A percentile compares a stretch with the other conserved stretches of the same genome.
phyloP scores from a whole-genome alignment of 2,113 vertebrate genomes.

The Plecotus auritus region DNA sequence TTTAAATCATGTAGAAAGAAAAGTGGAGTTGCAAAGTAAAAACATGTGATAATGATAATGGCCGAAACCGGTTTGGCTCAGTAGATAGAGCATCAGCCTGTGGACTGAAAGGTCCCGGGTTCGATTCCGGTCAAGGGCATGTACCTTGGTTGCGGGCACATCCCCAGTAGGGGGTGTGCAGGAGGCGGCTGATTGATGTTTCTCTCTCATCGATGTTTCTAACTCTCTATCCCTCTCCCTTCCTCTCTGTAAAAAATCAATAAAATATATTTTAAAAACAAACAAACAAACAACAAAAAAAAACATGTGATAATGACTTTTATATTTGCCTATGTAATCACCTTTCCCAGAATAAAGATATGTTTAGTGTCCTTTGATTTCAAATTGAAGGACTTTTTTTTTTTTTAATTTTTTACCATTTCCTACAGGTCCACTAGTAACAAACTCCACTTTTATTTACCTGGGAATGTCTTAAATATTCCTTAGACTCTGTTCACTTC shows the following conservation, averaged over 20 bases:
- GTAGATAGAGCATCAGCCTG: too few species aligned
- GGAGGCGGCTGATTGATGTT: too few species aligned
- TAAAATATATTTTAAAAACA: too few species aligned
- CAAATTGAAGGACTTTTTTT: not conserved
- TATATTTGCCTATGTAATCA: not conserved
- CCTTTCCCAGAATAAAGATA: not conserved
- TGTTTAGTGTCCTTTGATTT: not conserved
- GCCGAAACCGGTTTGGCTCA: too few species aligned
- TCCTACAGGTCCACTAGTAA: not conserved
- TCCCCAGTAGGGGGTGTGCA: too few species aligned
- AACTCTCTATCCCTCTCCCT: too few species aligned
- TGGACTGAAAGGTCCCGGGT: too few species aligned
- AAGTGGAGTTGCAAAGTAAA: not conserved
- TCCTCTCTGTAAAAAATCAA: too few species aligned
- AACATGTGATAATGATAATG: not conserved
- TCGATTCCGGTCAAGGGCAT: too few species aligned
- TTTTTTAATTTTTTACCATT: not conserved
- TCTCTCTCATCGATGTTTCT: too few species aligned
- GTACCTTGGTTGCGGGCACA: too few species aligned
- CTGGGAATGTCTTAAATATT: not conserved
- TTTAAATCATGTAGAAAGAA: not conserved
- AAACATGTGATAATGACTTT: not conserved
- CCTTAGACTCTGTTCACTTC: not conserved
- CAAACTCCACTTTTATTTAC: not conserved
- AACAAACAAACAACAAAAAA: too few species aligned